Evolutionary conservation across 2,113 vertebrate species (phyloP).

Genomic region (Anolis carolinensis): DNA sequence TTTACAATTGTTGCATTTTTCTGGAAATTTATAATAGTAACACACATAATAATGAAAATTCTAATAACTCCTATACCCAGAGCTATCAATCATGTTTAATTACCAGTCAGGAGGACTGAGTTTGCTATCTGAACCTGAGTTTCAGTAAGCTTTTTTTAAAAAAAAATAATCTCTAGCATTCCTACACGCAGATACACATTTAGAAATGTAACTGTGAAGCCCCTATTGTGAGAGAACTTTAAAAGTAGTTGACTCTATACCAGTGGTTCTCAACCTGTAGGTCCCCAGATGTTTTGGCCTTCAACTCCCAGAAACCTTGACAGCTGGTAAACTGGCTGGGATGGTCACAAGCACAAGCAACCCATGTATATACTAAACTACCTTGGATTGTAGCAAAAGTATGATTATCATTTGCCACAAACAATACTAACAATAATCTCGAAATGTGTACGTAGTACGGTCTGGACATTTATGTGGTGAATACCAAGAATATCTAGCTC

Average conservation of each 20-base stretch:
- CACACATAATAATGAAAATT: slow-evolving; percentile 44
- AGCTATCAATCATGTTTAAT: slow-evolving; percentile 65
- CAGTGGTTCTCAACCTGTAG: no score
- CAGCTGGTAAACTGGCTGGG: no score
- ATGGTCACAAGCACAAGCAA: background rate
- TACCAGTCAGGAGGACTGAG: slow-evolving; percentile 35
- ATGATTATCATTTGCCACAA: background rate
- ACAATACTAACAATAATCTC: background rate
- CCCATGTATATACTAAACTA: background rate
- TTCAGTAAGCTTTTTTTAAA: background rate
- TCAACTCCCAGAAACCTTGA: no score
- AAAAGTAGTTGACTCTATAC: background rate
- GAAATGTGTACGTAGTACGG: background rate
- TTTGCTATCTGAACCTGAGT: slow-evolving; percentile 24
- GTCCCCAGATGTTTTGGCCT: no score
- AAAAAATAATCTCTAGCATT: background rate
- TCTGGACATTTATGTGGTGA: background rate
- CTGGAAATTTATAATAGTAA: slow-evolving; percentile 57
- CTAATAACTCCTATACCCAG: slow-evolving; percentile 49
- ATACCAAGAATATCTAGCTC: background rate
- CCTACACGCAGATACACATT: background rate
- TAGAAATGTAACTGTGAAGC: background rate
- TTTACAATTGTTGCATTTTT: slow-evolving; percentile 33
- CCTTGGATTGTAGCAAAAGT: background rate
- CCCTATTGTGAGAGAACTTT: background rate